Conservation (phyloP, 1,140 invertebrate genomes). For the Cotesia chilonis region DNA sequence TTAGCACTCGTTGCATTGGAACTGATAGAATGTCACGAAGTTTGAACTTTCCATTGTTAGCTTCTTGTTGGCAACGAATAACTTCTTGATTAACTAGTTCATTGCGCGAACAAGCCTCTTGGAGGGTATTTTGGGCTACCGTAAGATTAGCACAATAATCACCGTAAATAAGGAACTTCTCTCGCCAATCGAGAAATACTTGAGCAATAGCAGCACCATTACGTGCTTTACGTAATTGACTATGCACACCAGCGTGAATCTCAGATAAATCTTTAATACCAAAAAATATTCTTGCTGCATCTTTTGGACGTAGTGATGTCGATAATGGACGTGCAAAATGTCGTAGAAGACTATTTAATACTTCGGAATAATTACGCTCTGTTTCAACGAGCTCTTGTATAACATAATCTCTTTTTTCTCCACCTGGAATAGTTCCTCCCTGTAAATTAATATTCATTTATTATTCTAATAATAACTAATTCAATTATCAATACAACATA, state of each 20-base stretch:
- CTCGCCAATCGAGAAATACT: conserved; percentile 89
- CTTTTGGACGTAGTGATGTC: conserved; percentile 75
- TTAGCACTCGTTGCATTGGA: conserved; percentile 97
- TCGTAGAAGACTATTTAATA: conserved; percentile 85
- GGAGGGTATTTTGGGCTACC: conserved; percentile 78
- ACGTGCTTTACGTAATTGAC: conserved; percentile 78
- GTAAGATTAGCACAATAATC: conserved; percentile 95
- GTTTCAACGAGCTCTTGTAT: conserved; percentile 96
- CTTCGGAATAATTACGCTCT: conserved; percentile 96
- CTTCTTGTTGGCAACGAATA: conserved; percentile 85
- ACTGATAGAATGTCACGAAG: conserved; percentile 93
- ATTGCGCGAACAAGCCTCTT: conserved; percentile 76
- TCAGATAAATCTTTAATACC: conserved; percentile 89
- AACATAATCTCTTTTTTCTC: conserved; percentile 93
- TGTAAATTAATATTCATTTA: conserved; percentile 28
- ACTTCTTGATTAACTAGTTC: conserved; percentile 70
- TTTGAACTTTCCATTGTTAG: conserved; percentile 95
- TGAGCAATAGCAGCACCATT: conserved; percentile 65
- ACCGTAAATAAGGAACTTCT: conserved; percentile 92
- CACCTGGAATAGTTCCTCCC: conserved; percentile 62
- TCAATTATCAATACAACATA: neutral
- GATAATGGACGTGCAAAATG: conserved; percentile 84
- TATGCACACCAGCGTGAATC: conserved; percentile 85
- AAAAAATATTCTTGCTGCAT: conserved; percentile 84
- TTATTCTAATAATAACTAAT: neutral